These are phyloP conservation scores for Pogoniulus pusillus DNA, from an alignment of 2,797 vertebrate genomes.

Conservation along the genomic window DNA sequence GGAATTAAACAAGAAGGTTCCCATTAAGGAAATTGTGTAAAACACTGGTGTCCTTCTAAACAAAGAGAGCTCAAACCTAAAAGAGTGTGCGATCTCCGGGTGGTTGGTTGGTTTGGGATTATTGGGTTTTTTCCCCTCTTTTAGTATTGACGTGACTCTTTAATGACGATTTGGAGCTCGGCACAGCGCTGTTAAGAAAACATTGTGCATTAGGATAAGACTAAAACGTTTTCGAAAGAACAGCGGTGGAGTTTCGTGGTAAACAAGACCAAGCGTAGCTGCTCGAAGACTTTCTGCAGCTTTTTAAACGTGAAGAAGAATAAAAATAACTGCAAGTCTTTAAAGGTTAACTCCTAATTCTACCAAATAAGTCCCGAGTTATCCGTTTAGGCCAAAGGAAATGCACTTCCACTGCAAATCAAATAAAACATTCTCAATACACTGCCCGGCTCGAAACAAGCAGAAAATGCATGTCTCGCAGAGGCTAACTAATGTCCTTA, in stretches of 20 bases:
- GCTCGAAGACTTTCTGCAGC: background rate
- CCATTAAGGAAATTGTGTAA: background rate
- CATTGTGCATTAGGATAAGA: background rate
- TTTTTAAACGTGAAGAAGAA: background rate
- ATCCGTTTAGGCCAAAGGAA: slow-evolving; percentile 28
- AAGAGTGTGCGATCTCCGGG: background rate
- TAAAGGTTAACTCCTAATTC: slow-evolving; percentile 9
- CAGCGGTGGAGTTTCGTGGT: background rate
- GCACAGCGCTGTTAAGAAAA: background rate
- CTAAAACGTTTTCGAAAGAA: background rate
- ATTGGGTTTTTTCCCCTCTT: background rate
- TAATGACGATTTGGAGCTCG: background rate
- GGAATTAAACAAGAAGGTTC: slow-evolving; percentile 29
- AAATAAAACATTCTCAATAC: background rate
- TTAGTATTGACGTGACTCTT: background rate
- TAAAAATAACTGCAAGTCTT: background rate
- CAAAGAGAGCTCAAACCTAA: background rate
- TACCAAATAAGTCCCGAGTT: background rate
- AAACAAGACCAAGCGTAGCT: background rate
- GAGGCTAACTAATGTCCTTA: background rate
- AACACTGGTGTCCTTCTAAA: background rate
- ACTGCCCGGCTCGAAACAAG: background rate
- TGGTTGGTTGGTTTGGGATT: too few species aligned
- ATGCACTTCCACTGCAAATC: background rate
- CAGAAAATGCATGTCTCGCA: background rate